These are phyloP conservation scores for Eudorcas thomsonii DNA, from an alignment of 2,113 vertebrate species.

Conservation along the genomic window DNA sequence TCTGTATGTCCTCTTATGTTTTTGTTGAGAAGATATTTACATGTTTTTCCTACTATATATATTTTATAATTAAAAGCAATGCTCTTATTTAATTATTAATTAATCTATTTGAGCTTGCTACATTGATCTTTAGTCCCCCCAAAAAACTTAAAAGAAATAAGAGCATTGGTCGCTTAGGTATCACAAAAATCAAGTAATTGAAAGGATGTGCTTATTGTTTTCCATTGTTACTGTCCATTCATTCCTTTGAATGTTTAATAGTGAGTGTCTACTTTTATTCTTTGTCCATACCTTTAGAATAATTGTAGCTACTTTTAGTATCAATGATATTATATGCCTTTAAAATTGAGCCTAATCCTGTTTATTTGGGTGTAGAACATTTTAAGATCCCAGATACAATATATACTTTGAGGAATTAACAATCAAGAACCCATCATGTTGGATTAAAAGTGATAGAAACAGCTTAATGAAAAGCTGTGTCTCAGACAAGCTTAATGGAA, in stretches of 20 bases:
- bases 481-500: neutral
- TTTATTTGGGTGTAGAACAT: neutral
- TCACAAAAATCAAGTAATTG: constrained; percentile 30
- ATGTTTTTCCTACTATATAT: constrained; percentile 21
- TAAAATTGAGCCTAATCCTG: neutral
- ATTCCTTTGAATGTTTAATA: neutral
- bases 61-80: constrained; percentile 38
- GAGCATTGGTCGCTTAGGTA: neutral
- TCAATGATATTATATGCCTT: neutral
- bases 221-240: neutral
- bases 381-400: neutral
- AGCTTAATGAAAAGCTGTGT: neutral
- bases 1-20: neutral
- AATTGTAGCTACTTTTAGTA: neutral
- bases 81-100: neutral
- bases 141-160: neutral
- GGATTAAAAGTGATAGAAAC: neutral
- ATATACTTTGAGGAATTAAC: neutral
- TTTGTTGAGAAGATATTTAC: constrained; percentile 2
- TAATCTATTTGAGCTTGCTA: constrained; percentile 9
- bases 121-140: neutral
- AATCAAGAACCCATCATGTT: neutral
- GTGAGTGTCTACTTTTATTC: constrained; percentile 1
- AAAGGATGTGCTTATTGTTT: neutral
- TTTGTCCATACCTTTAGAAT: neutral